phyloP scores from a whole-genome alignment of 2,797 vertebrate species.

The Erithacus rubecula region DNA sequence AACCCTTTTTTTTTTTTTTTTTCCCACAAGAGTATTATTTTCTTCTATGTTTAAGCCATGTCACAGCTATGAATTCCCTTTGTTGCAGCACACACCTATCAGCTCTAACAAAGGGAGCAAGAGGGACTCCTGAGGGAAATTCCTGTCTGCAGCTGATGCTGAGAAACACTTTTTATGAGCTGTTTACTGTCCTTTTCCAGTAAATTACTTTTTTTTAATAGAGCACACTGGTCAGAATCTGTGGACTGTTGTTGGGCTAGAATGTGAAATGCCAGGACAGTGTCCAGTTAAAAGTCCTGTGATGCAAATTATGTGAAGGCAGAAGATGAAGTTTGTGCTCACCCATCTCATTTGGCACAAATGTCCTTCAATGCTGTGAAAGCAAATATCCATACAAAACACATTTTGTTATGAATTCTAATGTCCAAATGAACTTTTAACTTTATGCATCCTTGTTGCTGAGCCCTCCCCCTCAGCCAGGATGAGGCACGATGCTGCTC shows the following conservation, averaged over 20 bases:
- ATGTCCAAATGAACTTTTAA: background rate
- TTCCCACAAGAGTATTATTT: background rate
- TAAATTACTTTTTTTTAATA: constrained; percentile 7
- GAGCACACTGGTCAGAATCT: background rate
- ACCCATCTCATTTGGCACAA: background rate
- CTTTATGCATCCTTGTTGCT: background rate
- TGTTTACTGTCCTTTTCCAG: constrained; percentile 41
- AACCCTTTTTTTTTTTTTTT: too few relatives aligned
- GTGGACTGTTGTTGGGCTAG: background rate
- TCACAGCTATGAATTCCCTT: background rate
- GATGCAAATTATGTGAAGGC: background rate
- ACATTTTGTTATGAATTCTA: background rate
- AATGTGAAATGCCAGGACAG: constrained; percentile 12
- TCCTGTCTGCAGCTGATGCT: constrained; percentile 23
- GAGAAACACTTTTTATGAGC: constrained; percentile 46
- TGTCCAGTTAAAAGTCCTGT: background rate
- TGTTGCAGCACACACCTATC: background rate
- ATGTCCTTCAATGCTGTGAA: background rate
- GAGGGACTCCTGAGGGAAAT: constrained; percentile 17
- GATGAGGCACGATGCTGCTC: background rate
- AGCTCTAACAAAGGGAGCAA: background rate
- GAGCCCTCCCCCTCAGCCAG: background rate
- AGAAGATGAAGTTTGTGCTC: background rate
- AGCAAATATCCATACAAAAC: background rate
- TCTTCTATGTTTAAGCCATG: background rate